Conservation (phyloP, 2,797 vertebrate genomes). For the Arrhamphus sclerolepis region DNA sequence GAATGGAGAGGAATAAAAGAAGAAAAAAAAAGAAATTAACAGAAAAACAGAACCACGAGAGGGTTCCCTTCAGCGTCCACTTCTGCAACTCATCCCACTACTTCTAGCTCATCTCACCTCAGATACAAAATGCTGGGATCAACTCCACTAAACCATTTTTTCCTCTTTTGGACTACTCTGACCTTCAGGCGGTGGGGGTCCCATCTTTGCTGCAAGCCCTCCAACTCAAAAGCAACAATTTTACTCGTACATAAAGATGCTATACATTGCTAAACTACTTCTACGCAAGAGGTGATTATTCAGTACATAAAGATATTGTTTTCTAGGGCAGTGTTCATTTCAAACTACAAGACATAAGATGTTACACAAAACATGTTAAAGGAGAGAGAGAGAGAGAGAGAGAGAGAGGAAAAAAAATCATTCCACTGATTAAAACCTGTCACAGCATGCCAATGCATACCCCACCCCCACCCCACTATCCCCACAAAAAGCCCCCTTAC, state of each 20-base stretch:
- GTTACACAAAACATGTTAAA: slow-evolving; percentile 83
- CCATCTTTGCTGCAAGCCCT: slow-evolving; percentile 62
- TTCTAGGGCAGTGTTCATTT: slow-evolving; percentile 85
- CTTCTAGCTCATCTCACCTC: slow-evolving; percentile 50
- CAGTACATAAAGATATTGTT: slow-evolving; percentile 72
- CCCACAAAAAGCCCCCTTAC: slow-evolving; percentile 44
- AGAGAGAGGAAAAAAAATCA: slow-evolving; percentile 44
- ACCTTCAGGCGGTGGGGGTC: slow-evolving; percentile 62
- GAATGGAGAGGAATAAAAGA: slow-evolving; percentile 29
- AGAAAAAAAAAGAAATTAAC: slow-evolving; percentile 15
- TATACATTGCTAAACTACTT: slow-evolving; percentile 82
- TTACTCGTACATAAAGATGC: slow-evolving; percentile 90
- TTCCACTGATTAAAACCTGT: slow-evolving; percentile 76
- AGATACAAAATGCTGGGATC: slow-evolving; percentile 50
- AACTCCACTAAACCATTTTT: slow-evolving; percentile 43
- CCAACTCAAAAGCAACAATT: slow-evolving; percentile 78
- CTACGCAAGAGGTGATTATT: slow-evolving; percentile 80
- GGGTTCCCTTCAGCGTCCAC: slow-evolving; percentile 54
- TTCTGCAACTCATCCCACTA: slow-evolving; percentile 49
- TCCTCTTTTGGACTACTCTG: slow-evolving; percentile 37
- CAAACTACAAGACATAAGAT: slow-evolving; percentile 79
- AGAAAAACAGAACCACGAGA: slow-evolving; percentile 48
- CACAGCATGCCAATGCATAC: slow-evolving; percentile 76
- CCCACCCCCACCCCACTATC: slow-evolving; percentile 46
- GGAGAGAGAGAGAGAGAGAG: slow-evolving; percentile 14